phyloP scores from a whole-genome alignment of 2,113 vertebrate genomes.

The Amphilophus citrinellus region DNA sequence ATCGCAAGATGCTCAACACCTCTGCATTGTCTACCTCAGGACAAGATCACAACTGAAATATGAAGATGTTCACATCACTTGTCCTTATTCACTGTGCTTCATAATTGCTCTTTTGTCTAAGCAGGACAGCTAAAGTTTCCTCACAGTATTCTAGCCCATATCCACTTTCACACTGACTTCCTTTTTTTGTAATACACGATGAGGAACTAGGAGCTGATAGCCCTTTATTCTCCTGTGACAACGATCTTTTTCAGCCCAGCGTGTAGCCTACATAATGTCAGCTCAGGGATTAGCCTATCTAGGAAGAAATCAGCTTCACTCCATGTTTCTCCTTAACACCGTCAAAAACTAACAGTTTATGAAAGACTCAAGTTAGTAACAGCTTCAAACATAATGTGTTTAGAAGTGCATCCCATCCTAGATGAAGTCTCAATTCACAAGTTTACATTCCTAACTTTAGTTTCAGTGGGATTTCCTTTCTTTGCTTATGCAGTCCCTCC shows the following conservation, averaged over 20 bases:
- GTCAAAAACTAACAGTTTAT: background rate
- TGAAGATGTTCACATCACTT: slow-evolving; percentile 61
- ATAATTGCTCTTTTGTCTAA: slow-evolving; percentile 66
- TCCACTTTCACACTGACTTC: slow-evolving; percentile 74
- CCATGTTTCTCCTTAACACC: background rate
- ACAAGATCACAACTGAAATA: slow-evolving; percentile 50
- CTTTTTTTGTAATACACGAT: slow-evolving; percentile 49
- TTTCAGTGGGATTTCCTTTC: slow-evolving; percentile 58
- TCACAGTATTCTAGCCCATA: slow-evolving; percentile 50
- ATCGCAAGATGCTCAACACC: slow-evolving; percentile 25
- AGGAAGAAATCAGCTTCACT: background rate
- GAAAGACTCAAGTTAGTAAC: background rate
- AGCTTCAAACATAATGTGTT: background rate
- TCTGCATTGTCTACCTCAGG: slow-evolving; percentile 35
- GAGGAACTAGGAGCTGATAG: slow-evolving; percentile 40
- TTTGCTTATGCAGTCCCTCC: slow-evolving; percentile 41
- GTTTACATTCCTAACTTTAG: slow-evolving; percentile 49
- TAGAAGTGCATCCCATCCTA: slow-evolving; percentile 25
- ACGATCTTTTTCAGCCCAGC: slow-evolving; percentile 59
- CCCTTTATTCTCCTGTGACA: slow-evolving; percentile 65
- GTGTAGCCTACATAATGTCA: slow-evolving; percentile 46
- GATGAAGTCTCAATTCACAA: slow-evolving; percentile 55
- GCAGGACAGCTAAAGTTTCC: slow-evolving; percentile 61
- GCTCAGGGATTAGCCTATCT: slow-evolving; percentile 13
- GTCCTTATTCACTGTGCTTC: slow-evolving; percentile 44